A percentile compares a stretch with the other conserved stretches of the same genome.
Evolutionary conservation across 2,797 vertebrate genomes (phyloP).

Genomic region (Ctenopoma multispine): DNA sequence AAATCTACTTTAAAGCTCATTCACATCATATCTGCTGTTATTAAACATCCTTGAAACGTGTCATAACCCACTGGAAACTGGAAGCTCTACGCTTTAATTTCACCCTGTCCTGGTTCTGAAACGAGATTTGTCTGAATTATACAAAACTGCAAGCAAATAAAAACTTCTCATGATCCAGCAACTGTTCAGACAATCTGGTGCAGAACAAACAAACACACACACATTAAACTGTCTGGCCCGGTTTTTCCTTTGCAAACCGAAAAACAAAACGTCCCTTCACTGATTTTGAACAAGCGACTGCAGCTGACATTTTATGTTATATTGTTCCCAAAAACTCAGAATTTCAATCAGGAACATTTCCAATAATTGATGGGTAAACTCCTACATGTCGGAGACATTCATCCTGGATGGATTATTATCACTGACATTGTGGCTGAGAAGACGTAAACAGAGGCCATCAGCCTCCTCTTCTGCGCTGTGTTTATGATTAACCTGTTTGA

Average conservation of each 20-base stretch:
- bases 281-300: not conserved
- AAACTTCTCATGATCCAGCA: slow-evolving; percentile 20
- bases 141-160: slow-evolving; percentile 8
- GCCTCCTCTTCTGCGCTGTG: not conserved
- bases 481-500: slow-evolving; percentile 28
- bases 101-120: not conserved
- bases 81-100: not conserved
- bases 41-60: not conserved
- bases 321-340: slow-evolving; percentile 4
- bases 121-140: slow-evolving; percentile 17
- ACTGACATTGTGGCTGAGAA: not conserved
- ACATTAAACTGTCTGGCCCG: slow-evolving; percentile 1
- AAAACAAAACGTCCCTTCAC: slow-evolving; percentile 16
- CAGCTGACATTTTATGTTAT: slow-evolving; percentile 17
- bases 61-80: not conserved
- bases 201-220: not conserved
- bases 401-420: not conserved
- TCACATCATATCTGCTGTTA: not conserved
- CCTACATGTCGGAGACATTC: not conserved
- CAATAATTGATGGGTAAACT: not conserved
- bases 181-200: slow-evolving; percentile 43
- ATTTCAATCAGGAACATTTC: not conserved
- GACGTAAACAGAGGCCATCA: not conserved
- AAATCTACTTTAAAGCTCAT: not conserved
- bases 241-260: slow-evolving; percentile 10